phyloP scores from a whole-genome alignment of 2,113 vertebrate genomes.

The Talpa occidentalis region DNA sequence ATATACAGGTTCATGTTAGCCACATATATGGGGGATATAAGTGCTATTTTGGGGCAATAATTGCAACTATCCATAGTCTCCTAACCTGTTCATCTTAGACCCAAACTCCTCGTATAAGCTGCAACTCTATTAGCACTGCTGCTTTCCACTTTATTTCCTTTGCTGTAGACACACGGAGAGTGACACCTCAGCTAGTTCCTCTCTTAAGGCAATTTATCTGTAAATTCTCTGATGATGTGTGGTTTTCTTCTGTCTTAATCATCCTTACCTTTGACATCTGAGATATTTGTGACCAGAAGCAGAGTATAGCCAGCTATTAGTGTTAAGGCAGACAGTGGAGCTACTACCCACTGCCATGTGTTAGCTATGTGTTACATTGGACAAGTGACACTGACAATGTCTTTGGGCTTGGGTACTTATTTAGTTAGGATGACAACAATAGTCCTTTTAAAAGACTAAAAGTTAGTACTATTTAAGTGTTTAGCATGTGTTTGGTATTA shows the following conservation, averaged over 20 bases:
- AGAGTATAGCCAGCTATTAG: not conserved
- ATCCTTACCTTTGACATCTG: not conserved
- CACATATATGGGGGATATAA: not conserved
- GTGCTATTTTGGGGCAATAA: not conserved
- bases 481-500: not conserved
- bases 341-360: not conserved
- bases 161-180: not conserved
- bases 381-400: no score
- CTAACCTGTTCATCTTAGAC: not conserved
- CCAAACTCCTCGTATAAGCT: not conserved
- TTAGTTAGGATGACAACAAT: not conserved
- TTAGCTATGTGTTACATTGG: not conserved
- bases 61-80: not conserved
- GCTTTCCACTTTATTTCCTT: not conserved
- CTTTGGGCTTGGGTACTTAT: not conserved
- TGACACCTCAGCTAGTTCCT: not conserved
- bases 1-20: not conserved
- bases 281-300: not conserved
- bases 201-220: not conserved
- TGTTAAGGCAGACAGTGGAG: not conserved
- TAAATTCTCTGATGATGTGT: not conserved
- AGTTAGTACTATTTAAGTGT: not conserved
- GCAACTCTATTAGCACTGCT: rapidly evolving
- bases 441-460: not conserved
- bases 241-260: not conserved